These are phyloP conservation scores for Gymnocephalus cernua DNA, from an alignment of 2,113 vertebrate genomes.

Conservation along the genomic window DNA sequence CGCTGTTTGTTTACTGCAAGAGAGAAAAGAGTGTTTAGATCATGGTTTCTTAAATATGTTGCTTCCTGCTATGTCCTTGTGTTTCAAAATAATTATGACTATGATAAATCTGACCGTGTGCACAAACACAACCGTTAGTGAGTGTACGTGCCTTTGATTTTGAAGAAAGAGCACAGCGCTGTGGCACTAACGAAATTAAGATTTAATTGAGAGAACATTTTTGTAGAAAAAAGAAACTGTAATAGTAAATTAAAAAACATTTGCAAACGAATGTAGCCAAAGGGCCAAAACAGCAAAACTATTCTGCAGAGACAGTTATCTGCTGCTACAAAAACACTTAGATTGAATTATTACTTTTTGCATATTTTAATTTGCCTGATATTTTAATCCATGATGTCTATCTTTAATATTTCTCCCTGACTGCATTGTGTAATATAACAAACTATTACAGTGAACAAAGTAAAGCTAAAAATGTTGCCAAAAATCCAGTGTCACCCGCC, in stretches of 20 bases:
- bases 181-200: background rate
- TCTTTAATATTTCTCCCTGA: background rate
- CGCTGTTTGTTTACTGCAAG: background rate
- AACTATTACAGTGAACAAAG: background rate
- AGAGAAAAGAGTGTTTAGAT: conserved; percentile 10
- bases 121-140: background rate
- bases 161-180: background rate
- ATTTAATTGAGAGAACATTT: background rate
- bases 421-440: background rate
- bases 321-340: background rate
- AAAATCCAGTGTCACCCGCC: background rate
- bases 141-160: background rate
- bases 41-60: background rate
- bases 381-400: background rate
- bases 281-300: background rate
- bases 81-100: background rate
- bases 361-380: background rate
- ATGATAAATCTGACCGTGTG: background rate
- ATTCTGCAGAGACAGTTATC: background rate
- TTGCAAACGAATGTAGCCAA: background rate
- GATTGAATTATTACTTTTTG: background rate
- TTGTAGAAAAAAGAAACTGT: background rate
- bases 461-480: background rate
- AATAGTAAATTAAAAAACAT: background rate
- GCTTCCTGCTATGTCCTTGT: background rate